Conservation (phyloP, 2,888 invertebrate species). For the Aspidiotus destructor region DNA sequence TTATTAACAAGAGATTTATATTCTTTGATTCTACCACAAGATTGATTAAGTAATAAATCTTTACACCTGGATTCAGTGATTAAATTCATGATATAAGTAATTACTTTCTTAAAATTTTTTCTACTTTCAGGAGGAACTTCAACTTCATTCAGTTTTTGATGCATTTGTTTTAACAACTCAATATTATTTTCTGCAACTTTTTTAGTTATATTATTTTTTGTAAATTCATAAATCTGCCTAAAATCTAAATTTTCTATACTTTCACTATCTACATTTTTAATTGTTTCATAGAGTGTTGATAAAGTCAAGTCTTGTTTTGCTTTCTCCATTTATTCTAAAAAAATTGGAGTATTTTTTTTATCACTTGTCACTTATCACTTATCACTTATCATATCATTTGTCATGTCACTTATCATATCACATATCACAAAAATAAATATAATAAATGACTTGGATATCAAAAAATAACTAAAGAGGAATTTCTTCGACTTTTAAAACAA, state of each 20-base stretch:
- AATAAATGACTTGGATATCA: conserved; percentile 1
- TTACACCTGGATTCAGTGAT: too few relatives aligned
- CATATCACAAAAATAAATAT: conserved; percentile 7
- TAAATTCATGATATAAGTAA: too few relatives aligned
- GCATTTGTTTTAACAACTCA: too few relatives aligned
- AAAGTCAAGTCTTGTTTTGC: too few relatives aligned
- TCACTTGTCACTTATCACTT: neutral
- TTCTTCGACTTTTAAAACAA: conserved; percentile 9
- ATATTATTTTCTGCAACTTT: conserved; percentile 13
- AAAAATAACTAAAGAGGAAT: conserved; percentile 8
- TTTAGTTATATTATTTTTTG: conserved; percentile 13
- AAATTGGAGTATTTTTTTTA: conserved; percentile 2
- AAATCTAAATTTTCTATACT: conserved; percentile 11
- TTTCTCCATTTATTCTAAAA: too few relatives aligned
- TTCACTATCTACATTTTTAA: too few relatives aligned
- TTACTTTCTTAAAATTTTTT: too few relatives aligned
- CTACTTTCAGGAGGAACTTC: too few relatives aligned
- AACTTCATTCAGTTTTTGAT: too few relatives aligned
- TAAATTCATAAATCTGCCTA: conserved; percentile 10
- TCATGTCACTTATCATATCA: too few relatives aligned
- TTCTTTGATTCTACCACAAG: conserved; percentile 10
- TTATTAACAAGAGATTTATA: conserved; percentile 12
- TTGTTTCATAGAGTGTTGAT: too few relatives aligned
- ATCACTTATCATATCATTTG: conserved; percentile 10
- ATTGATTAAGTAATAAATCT: too few relatives aligned